Base-by-base conservation (phyloP, 2,888 invertebrate species). In the Bugulina stolonifera region DNA sequence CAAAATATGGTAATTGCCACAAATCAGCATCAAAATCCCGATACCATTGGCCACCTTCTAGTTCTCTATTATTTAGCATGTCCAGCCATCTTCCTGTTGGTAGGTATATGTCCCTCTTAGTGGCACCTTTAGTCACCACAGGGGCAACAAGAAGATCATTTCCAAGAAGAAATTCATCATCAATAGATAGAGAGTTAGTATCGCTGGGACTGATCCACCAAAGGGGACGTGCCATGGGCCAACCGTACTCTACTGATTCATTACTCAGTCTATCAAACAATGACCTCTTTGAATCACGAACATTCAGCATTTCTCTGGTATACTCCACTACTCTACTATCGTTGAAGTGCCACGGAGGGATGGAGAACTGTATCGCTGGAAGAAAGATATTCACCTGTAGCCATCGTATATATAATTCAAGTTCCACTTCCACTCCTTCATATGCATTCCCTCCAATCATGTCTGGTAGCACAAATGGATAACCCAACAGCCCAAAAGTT, bases 141-240 rank as follows among this genome's bases (percentile, higher is more conserved):
- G 83, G 83, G 1, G 83, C 82, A n/a, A 83, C 81, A 0, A 84
- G 75, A 22, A 81, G 74, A 23, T 78, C 77, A 73, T 81, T 75
- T 1, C 83, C 83, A 1, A 84, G 74, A 1, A 84, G 74, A 75
- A 82, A 83, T 73, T 83, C 78, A 2, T 91, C 89, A 76, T 97
- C 96, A 74, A 95, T 91, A 57, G 89, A 89, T 78, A 90, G 91
- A 0, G 91, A 88, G 2, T 89, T 88, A 10, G 88, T 87, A 79
- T 98, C 97, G 0, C 86, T 81, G 0, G 97, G 94, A 82, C 91
- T 97, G 77, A 94, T 90, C 76, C 92, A 90, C 89, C 94, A 92
- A 27, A 96, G 81, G 0, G 99, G 95, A 32, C 95, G 87, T 84
- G 96, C 92, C 0, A 97, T 93, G 0, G 98, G 97, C 55, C 89